Percentiles rank a stretch among this genome's conserved stretches.
Evolutionary conservation across 1,140 invertebrate species (phyloP).

Genomic region (Nebria ingens): DNA sequence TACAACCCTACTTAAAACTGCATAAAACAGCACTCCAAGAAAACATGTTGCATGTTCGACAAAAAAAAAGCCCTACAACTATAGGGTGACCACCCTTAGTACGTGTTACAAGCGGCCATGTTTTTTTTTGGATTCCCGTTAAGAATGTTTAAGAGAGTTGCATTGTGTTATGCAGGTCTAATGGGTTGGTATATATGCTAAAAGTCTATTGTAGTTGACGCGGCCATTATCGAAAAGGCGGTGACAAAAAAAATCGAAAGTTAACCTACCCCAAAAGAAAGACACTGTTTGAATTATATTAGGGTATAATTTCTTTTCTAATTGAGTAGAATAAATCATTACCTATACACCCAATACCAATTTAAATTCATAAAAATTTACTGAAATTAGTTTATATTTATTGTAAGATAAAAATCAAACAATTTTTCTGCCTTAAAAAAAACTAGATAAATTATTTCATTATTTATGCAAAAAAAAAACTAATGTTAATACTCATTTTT

Average conservation of each 20-base stretch:
- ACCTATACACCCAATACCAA: too few species aligned
- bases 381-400: too few species aligned
- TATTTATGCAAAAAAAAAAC: too few species aligned
- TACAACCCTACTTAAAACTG: not conserved
- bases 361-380: not conserved
- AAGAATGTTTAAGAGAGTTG: not conserved
- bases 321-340: too few species aligned
- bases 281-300: too few species aligned
- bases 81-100: not conserved
- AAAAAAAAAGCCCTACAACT: not conserved
- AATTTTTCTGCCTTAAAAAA: too few species aligned
- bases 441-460: too few species aligned
- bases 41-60: not conserved
- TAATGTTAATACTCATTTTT: too few species aligned
- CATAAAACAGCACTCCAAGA: not conserved
- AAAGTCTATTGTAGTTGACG: too few species aligned
- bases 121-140: not conserved
- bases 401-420: too few species aligned
- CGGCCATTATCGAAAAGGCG: not conserved
- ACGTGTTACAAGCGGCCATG: not conserved
- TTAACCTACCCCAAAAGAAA: too few species aligned
- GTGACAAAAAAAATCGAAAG: constrained; percentile 7
- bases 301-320: too few species aligned
- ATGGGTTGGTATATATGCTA: not conserved
- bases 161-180: not conserved